A percentile compares a stretch with the other conserved stretches of the same genome.
Conservation (phyloP, 2,888 invertebrate genomes). For the Andrena minutula region DNA sequence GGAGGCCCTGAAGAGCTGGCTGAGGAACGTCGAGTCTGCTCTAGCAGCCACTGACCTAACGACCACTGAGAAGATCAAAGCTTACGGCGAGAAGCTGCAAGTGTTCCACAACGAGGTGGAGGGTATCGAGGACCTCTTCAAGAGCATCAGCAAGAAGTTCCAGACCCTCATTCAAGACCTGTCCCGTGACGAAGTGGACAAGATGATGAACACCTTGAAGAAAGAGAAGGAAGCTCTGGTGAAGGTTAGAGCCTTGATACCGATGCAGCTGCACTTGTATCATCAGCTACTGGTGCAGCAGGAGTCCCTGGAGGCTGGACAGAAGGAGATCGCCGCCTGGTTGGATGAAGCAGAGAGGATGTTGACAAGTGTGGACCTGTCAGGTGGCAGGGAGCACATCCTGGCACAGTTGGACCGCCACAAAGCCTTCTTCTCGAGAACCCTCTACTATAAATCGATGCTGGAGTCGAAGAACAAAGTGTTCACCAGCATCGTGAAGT, state of each 20-base stretch:
- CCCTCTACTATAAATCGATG: constrained; percentile 96
- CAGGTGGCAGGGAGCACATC: constrained; percentile 90
- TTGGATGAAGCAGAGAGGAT: constrained; percentile 93
- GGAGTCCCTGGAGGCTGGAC: constrained; percentile 95
- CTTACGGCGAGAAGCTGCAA: constrained; percentile 92
- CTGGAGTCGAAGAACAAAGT: constrained; percentile 98
- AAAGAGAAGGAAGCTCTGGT: constrained; percentile 96
- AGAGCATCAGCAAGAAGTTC: constrained; percentile 95
- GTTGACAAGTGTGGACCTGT: constrained; percentile 87
- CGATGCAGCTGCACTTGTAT: constrained; percentile 92
- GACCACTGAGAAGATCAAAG: constrained; percentile 91
- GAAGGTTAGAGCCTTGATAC: constrained; percentile 92
- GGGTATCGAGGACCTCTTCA: constrained; percentile 95
- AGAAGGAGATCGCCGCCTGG: constrained; percentile 95
- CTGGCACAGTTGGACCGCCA: constrained; percentile 92
- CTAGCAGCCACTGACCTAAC: constrained; percentile 90
- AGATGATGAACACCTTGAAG: constrained; percentile 94
- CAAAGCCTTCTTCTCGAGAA: constrained; percentile 95
- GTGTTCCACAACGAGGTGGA: constrained; percentile 93
- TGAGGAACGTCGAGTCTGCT: constrained; percentile 90
- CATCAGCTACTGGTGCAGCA: constrained; percentile 94
- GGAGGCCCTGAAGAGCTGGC: constrained; percentile 92
- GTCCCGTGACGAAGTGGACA: constrained; percentile 95
- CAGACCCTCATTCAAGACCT: constrained; percentile 96
- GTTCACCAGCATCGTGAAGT: constrained; percentile 93